A percentile compares a stretch with the other conserved stretches of the same genome.
phyloP scores from a whole-genome alignment of 1,140 invertebrate genomes.

The Drosophila sproati region DNA sequence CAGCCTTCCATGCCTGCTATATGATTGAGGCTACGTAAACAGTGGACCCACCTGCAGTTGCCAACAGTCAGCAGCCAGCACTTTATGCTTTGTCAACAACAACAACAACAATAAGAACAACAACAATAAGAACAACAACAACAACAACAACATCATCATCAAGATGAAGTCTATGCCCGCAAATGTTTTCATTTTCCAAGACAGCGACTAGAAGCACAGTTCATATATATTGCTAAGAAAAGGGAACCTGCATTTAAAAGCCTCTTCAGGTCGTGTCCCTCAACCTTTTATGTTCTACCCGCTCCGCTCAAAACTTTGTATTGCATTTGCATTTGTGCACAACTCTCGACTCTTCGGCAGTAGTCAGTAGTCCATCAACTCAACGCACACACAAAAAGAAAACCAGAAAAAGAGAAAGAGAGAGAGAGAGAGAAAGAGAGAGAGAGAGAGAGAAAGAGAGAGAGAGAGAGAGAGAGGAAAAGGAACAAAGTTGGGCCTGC shows the following conservation, averaged over 20 bases:
- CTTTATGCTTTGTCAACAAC: constrained; percentile 71
- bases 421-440: background rate
- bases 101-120: constrained; percentile 54
- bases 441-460: background rate
- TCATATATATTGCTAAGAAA: constrained; percentile 22
- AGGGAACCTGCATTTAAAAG: constrained; percentile 60
- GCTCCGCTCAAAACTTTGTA: background rate
- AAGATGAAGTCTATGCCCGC: constrained; percentile 38
- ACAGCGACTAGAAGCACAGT: constrained; percentile 46
- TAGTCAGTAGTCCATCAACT: constrained; percentile 38
- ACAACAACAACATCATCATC: constrained; percentile 19
- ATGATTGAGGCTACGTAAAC: constrained; percentile 39
- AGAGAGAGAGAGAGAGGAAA: background rate
- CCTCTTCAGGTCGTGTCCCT: constrained; percentile 15
- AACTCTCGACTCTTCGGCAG: constrained; percentile 1
- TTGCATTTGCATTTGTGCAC: constrained; percentile 47
- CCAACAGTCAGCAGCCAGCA: constrained; percentile 47
- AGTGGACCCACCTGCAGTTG: constrained; percentile 32
- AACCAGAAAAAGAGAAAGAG: background rate
- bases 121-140: background rate
- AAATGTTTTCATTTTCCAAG: constrained; percentile 71
- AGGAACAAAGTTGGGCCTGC: constrained; percentile 7
- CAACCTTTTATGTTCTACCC: background rate
- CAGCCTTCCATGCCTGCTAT: constrained; percentile 1
- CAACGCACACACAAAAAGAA: background rate